These are phyloP conservation scores for Eupithecia centaureata DNA, from an alignment of 2,888 invertebrate species.

Conservation along the genomic window DNA sequence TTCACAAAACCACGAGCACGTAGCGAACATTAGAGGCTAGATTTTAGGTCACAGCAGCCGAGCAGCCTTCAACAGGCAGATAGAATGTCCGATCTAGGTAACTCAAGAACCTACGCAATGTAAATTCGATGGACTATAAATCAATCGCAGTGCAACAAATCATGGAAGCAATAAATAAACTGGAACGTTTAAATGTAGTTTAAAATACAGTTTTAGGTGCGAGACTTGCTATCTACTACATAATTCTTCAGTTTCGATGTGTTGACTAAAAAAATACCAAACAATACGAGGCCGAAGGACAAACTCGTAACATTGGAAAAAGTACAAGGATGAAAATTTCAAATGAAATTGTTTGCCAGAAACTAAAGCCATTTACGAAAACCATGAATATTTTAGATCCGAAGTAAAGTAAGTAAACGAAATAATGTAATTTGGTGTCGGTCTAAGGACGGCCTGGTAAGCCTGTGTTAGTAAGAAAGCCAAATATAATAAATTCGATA, in stretches of 20 bases:
- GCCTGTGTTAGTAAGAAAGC: conserved; percentile 7
- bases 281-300: not conserved
- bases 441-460: conserved; percentile 3
- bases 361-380: conserved; percentile 7
- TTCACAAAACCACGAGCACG: conserved; percentile 30
- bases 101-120: conserved; percentile 63
- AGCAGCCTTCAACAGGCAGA: conserved; percentile 62
- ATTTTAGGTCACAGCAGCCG: conserved; percentile 53
- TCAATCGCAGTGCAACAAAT: conserved; percentile 35
- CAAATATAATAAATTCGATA: conserved; percentile 11
- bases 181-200: too few relatives aligned
- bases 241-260: not conserved
- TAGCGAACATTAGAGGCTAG: conserved; percentile 45
- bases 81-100: conserved; percentile 72
- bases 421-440: not conserved
- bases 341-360: conserved; percentile 1
- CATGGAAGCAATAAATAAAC: conserved; percentile 34
- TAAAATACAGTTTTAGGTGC: conserved; percentile 23
- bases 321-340: not conserved
- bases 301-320: not conserved
- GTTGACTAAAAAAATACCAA: not conserved
- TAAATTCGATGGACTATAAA: conserved; percentile 56
- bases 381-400: conserved; percentile 8
- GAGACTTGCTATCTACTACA: not conserved
- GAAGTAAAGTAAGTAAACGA: conserved; percentile 1